Base-by-base conservation (phyloP, 2,113 vertebrate species). In the Ciconia boyciana region DNA sequence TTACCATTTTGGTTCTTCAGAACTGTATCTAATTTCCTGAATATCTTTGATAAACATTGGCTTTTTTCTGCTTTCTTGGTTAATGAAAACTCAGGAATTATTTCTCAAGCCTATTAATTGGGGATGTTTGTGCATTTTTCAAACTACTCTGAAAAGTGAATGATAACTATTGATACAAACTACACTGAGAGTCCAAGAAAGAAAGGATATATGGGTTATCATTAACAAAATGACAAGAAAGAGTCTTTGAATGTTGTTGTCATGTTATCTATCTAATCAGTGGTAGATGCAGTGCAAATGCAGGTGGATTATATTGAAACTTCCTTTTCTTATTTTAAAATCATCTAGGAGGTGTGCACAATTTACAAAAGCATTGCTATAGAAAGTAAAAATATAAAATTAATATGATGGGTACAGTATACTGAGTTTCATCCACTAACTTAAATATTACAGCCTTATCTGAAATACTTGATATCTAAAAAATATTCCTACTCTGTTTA, bases 81-180 rank as follows among this genome's bases (percentile, higher is more conserved):
- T 93, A 94, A 87, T 94, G 82, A 94, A 96, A 97, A 83, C 52
- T 76, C 65, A 61, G 51, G 41, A 87, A 91, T 70, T 71, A 90
- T 96, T 93, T 55, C 55, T 85, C 48, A 84, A 87, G 32, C 21
- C 4, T 54, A 32, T 85, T 88, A 83, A 91, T 89, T 80, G 81
- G 5, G 3, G 6, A 28, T 65, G 41, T 25, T 83, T 88, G 28
- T 82, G 16, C 54, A 51, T 92, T 93, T 97, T 97, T 72, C 41
- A 61, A 89, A 36, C 15, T 62, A 46, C 16, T 81, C 32, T 72
- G 71, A 79, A 65, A 52, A 90, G 13, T 34, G 60, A 81, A 78
- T 82, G 11, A 65, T 76, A 93, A 36, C 19, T 29, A 66, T 58
- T 75, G 57, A 83, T 69, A 77, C 46, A 25, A 89, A 79, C 9